Evolutionary conservation across 2,888 invertebrate genomes (phyloP).

Genomic region (Drosophila algonquin): DNA sequence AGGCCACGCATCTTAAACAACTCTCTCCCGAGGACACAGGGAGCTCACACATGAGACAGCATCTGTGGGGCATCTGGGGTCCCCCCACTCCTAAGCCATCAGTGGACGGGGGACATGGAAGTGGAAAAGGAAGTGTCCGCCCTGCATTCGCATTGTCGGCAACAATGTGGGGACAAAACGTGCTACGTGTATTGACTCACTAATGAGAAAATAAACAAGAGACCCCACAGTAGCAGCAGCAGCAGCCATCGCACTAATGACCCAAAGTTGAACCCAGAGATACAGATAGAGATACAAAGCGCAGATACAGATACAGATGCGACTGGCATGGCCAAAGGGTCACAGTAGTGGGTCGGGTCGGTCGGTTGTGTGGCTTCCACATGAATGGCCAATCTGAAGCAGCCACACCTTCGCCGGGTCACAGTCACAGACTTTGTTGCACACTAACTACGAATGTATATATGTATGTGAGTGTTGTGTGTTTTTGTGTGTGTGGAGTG

Average conservation of each 20-base stretch:
- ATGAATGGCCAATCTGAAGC: slow-evolving; percentile 36
- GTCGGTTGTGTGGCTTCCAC: neutral
- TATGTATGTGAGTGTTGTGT: neutral
- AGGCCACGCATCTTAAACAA: slow-evolving; percentile 45
- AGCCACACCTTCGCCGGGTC: slow-evolving; percentile 34
- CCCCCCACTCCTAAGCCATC: neutral
- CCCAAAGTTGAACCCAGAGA: slow-evolving; percentile 48
- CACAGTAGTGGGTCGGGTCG: neutral
- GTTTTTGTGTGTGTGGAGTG: neutral
- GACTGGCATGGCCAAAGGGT: slow-evolving; percentile 8
- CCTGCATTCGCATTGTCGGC: slow-evolving; percentile 4
- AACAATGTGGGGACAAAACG: slow-evolving; percentile 71
- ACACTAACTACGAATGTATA: slow-evolving; percentile 11
- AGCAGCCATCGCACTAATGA: slow-evolving; percentile 61
- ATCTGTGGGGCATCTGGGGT: slow-evolving; percentile 13
- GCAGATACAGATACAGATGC: slow-evolving; percentile 11
- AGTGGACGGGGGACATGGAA: neutral
- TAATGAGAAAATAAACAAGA: slow-evolving; percentile 73
- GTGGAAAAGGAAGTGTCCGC: slow-evolving; percentile 22
- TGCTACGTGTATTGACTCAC: slow-evolving; percentile 72
- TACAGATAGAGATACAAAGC: slow-evolving; percentile 34
- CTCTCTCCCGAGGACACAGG: slow-evolving; percentile 15
- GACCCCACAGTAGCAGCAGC: slow-evolving; percentile 44
- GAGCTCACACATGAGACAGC: slow-evolving; percentile 5
- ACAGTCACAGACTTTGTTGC: slow-evolving; percentile 35